Evolutionary conservation across 2,113 vertebrate genomes (phyloP).

Genomic region (Dromiciops gliroides): DNA sequence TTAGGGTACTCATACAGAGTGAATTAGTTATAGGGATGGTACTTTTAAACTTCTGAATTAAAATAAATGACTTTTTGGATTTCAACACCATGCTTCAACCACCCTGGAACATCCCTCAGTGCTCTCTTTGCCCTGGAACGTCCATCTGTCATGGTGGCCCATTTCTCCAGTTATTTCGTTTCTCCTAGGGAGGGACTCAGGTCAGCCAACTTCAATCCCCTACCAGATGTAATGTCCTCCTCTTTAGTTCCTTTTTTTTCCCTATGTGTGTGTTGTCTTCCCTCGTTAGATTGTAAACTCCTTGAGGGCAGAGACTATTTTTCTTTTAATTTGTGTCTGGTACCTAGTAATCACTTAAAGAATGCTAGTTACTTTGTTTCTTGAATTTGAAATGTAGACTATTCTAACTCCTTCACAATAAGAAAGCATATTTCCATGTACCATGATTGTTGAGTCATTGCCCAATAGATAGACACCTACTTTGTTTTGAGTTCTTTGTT

Average conservation of each 20-base stretch:
- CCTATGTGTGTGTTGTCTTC: not conserved
- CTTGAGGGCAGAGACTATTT: not conserved
- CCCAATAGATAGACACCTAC: not conserved
- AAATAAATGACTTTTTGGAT: not conserved
- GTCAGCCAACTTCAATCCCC: not conserved
- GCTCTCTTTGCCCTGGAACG: not conserved
- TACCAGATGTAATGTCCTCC: not conserved
- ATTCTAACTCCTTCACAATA: conserved; percentile 14
- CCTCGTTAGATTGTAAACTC: not conserved
- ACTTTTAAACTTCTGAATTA: not conserved
- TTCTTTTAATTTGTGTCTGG: not conserved
- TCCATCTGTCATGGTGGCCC: not conserved
- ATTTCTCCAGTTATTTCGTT: not conserved
- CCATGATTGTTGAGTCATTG: not conserved
- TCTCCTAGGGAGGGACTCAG: not conserved
- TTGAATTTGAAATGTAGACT: conserved; percentile 14
- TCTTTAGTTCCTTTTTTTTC: not conserved
- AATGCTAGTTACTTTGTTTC: not conserved
- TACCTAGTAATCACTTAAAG: not conserved
- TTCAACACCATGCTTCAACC: not conserved
- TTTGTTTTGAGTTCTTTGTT: not conserved
- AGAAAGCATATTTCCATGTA: not conserved
- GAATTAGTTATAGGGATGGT: not conserved
- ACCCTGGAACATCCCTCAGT: not conserved
- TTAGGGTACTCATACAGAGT: not conserved